phyloP scores from a whole-genome alignment of 2,888 invertebrate species.

The Portevinia maculata region DNA sequence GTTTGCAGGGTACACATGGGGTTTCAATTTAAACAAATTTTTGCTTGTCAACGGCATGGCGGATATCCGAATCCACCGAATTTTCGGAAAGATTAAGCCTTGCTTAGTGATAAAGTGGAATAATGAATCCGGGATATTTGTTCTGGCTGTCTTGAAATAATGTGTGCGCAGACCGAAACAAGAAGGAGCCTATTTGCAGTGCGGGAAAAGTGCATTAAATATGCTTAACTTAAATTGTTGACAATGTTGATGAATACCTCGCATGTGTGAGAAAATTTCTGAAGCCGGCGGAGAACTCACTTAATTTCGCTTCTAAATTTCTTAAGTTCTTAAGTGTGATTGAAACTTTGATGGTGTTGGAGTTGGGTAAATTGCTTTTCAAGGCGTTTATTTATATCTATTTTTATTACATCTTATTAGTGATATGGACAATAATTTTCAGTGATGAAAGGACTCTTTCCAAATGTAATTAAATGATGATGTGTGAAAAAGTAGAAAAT shows the following conservation, averaged over 20 bases:
- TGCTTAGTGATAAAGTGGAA: slow-evolving; percentile 32
- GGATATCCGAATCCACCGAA: slow-evolving; percentile 19
- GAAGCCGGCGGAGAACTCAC: neutral
- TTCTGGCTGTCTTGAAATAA: slow-evolving; percentile 3
- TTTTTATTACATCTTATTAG: neutral
- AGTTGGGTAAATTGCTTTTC: slow-evolving; percentile 28
- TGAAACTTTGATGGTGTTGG: neutral
- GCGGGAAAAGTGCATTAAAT: slow-evolving; percentile 18
- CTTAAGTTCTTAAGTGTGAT: neutral
- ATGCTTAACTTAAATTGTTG: slow-evolving; percentile 46
- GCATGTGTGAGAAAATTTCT: slow-evolving; percentile 1
- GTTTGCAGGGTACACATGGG: slow-evolving; percentile 28
- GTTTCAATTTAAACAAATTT: slow-evolving; percentile 35
- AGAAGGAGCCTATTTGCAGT: slow-evolving; percentile 5
- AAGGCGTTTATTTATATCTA: neutral
- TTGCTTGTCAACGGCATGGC: neutral
- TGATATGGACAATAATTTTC: neutral
- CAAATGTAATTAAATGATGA: too few species aligned
- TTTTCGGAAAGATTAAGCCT: slow-evolving; percentile 11
- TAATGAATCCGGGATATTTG: slow-evolving; percentile 32
- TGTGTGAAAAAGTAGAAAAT: too few species aligned
- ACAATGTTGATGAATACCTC: slow-evolving; percentile 38
- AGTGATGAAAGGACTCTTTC: neutral
- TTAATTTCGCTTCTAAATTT: slow-evolving; percentile 9
- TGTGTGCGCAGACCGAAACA: slow-evolving; percentile 1